Conservation (phyloP, 2,888 invertebrate genomes). For the Uropetala carovei region DNA sequence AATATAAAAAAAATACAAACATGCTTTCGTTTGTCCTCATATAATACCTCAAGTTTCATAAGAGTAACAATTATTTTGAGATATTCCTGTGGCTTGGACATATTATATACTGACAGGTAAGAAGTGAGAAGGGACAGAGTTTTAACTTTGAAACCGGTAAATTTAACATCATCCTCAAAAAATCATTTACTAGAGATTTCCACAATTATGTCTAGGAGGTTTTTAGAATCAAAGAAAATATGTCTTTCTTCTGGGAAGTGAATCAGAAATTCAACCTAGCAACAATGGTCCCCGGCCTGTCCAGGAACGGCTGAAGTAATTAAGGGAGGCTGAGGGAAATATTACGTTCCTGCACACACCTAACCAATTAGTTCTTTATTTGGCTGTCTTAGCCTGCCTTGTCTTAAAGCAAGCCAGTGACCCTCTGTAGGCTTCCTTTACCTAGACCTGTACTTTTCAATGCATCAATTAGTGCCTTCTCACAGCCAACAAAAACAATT, state of each 20-base stretch:
- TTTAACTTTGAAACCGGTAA: constrained; percentile 43
- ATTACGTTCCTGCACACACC: constrained; percentile 55
- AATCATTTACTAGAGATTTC: constrained; percentile 50
- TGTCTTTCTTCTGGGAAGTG: constrained; percentile 52
- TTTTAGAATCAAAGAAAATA: constrained; percentile 60
- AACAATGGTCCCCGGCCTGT: constrained; percentile 61
- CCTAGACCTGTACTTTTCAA: constrained; percentile 60
- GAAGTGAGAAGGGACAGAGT: constrained; percentile 63
- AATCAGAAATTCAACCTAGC: constrained; percentile 60
- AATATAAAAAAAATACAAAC: constrained; percentile 64
- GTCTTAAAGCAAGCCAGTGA: constrained; percentile 55
- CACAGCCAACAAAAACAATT: constrained; percentile 62
- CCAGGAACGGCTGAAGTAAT: constrained; percentile 62
- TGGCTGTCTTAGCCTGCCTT: constrained; percentile 55
- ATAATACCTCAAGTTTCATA: constrained; percentile 62
- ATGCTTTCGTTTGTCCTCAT: constrained; percentile 61
- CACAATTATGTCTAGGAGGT: constrained; percentile 56
- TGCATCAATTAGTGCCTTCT: constrained; percentile 64
- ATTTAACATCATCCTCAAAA: constrained; percentile 53
- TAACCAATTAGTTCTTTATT: constrained; percentile 57
- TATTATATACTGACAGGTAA: constrained; percentile 62
- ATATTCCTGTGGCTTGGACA: constrained; percentile 64
- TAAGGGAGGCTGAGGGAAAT: constrained; percentile 56
- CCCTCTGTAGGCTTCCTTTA: constrained; percentile 55
- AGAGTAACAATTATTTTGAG: constrained; percentile 58